Evolutionary conservation across 1,140 invertebrate species (phyloP), one percentile per base, ranked within the genome.

Genomic region (Polyergus mexicanus): DNA sequence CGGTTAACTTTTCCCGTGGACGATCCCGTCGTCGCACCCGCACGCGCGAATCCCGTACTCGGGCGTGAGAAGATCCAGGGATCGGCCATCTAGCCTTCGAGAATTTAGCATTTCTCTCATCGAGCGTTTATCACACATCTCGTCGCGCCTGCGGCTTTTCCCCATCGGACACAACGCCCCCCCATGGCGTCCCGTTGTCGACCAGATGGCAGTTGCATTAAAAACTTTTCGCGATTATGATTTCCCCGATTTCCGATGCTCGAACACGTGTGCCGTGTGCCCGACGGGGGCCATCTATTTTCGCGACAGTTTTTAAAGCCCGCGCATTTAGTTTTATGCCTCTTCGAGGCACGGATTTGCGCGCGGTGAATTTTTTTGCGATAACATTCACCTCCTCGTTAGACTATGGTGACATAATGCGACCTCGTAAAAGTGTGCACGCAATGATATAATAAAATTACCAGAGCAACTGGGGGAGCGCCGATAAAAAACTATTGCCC

Each of bases 141-240:
- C 60, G 60, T 38, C 66, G n/a, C 13, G 7, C 10, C 56, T 47
- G n/a, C 13, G 7, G 10, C 56, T 47, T 11, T 1, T 22, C 54
- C 35, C 47, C 51, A 6, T 19, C 35, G 38, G n/a, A 22, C 54
- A 71, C 66, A 81, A 60, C 60, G 51, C 51, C n/a, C 51, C n/a
- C n/a, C 38, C 41, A 8, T 35, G 28, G 35, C 58, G 74, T 11
- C 13, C 38, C 81, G 32, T 51, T 47, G 44, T 47, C 32, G 41
- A 68, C 87, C 88, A 89, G 84, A 88, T 86, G 87, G 87, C 71
- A 76, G 84, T 90, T 85, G 88, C 63, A 78, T 90, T 90, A 85
- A 90, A 85, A 87, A 90, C 75, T 75, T 89, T 86, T 80, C 10
- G 71, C 75, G 85, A 80, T 72, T 86, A 90, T 85, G 88, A 85